Evolutionary conservation across 2,888 invertebrate species (phyloP).

Genomic region (Leucophenga maculata): DNA sequence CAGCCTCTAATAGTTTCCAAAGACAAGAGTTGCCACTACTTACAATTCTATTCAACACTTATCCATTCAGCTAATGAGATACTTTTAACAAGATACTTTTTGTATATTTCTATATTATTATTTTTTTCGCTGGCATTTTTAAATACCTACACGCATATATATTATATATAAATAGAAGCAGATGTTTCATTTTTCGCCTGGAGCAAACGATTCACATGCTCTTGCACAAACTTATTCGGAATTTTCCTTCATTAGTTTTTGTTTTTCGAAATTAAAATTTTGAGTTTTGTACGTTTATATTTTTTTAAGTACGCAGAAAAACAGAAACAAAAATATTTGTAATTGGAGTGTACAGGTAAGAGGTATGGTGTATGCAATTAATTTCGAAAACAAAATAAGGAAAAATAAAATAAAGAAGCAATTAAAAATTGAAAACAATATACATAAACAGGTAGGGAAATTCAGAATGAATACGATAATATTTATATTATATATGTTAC

Average conservation of each 20-base stretch:
- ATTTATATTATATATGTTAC: no score
- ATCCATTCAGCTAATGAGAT: not conserved
- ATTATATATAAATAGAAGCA: conserved; percentile 5
- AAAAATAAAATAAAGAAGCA: not conserved
- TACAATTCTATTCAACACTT: no score
- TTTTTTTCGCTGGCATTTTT: conserved; percentile 3
- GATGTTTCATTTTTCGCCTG: conserved; percentile 21
- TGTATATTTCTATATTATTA: not conserved
- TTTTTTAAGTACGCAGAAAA: not conserved
- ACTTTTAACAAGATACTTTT: not conserved
- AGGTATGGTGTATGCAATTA: conserved; percentile 19
- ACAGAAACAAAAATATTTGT: not conserved
- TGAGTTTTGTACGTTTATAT: not conserved
- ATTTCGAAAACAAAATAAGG: not conserved
- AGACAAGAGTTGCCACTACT: no score
- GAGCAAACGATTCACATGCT: not conserved
- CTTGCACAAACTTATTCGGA: not conserved
- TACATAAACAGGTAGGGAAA: no score
- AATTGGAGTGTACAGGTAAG: conserved; percentile 12
- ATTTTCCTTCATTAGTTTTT: not conserved
- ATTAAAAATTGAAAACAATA: conserved; percentile 1
- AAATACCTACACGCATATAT: not conserved
- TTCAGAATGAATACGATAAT: no score
- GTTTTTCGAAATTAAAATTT: not conserved
- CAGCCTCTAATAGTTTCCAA: no score